A percentile compares a stretch with the other conserved stretches of the same genome.
Conservation (phyloP, 2,113 vertebrate genomes). For the Syrmaticus mikado region DNA sequence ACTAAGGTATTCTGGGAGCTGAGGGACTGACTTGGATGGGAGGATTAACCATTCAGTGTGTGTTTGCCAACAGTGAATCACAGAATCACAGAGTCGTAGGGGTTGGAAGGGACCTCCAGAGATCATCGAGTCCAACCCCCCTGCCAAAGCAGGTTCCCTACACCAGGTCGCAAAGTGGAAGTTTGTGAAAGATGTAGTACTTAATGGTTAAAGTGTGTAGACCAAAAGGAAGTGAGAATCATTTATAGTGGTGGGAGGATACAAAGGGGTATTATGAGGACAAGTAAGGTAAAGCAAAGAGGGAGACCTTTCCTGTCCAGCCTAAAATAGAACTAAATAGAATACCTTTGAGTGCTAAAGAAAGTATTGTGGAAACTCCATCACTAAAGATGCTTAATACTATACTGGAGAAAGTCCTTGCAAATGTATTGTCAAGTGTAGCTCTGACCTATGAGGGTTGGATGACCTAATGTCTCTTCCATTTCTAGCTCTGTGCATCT, state of each 20-base stretch:
- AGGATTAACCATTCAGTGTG: slow-evolving; percentile 12
- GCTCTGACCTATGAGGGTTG: neutral
- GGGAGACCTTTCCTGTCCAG: slow-evolving; percentile 2
- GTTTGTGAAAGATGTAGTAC: neutral
- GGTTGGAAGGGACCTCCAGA: no score
- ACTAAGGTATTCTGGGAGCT: slow-evolving; percentile 9
- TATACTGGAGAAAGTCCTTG: neutral
- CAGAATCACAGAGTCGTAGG: no score
- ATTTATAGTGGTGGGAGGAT: neutral
- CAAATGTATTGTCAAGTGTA: neutral
- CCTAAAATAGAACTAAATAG: slow-evolving; percentile 1
- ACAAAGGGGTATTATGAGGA: slow-evolving; percentile 10
- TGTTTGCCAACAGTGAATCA: neutral
- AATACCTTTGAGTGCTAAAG: neutral
- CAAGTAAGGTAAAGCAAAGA: slow-evolving; percentile 23
- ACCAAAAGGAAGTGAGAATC: neutral
- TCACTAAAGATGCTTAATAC: neutral
- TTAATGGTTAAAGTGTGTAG: slow-evolving; percentile 19
- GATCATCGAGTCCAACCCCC: no score
- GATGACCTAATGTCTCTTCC: slow-evolving; percentile 61
- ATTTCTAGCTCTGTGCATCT: slow-evolving; percentile 53
- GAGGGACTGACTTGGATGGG: slow-evolving; percentile 21
- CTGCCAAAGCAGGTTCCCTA: no score
- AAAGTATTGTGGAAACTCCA: slow-evolving; percentile 20
- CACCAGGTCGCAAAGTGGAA: neutral